Evolutionary conservation across 1,140 invertebrate species (phyloP), one percentile per base, ranked within the genome.

Genomic region (Dreissena rostriformis): DNA sequence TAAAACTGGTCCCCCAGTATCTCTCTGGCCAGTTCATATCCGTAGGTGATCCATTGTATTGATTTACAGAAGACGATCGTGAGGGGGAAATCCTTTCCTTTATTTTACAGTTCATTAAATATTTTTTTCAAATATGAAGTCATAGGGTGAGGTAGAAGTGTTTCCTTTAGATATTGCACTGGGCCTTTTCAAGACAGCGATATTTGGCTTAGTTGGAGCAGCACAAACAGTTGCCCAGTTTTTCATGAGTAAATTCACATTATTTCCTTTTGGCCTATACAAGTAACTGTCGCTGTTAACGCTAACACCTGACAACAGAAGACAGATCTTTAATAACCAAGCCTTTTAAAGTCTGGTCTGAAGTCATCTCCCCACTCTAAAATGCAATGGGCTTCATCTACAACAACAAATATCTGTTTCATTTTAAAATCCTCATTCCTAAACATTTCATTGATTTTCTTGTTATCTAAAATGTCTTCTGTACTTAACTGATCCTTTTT

Each of bases 281-380:
- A 28, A 52, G 76, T 78, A 12, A 77, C 28, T 49, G 74, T 77
- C 53, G 76, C 76, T 52, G 76, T 67, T 6, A 78, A 24, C 51
- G 65, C 76, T 52, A 78, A 52, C 10, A 26, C 24, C 17, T 11
- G n/a, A 65, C 76, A 78, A n/a, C 15, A 6, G 28, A 78, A 51
- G 7, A 78, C 24, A 11, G 65, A 78, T 51, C 76, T 78, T 49
- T 52, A 24, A 17, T 78, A 22, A 12, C 0, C 17, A 66, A 55
- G 11, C 8, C 55, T 22, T 53, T 79, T 79, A 22, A 26, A 79
- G 8, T 68, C 51, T 5, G 76, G 76, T 79, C 65, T 79, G 26
- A 79, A 68, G 39, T 79, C 51, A 28, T 79, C 51, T 11, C 76
- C 76, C 76, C 76, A 79, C 28, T 79, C 66, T 55, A 79, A 70